Conservation (phyloP, 2,888 invertebrate genomes). For the Zygothrica quintamaculata region DNA sequence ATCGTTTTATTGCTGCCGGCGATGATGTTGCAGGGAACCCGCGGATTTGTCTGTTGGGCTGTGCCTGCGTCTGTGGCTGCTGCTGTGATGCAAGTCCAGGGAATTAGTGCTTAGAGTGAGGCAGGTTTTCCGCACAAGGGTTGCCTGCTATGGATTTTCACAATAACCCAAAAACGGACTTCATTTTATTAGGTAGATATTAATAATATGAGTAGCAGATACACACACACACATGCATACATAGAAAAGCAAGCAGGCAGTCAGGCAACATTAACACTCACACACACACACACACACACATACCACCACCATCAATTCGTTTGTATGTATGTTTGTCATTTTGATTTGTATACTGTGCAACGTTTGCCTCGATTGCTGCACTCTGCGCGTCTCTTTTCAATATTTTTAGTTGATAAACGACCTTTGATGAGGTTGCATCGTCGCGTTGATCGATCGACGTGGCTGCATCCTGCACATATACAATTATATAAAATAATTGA, state of each 20-base stretch:
- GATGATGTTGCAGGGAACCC: conserved; percentile 14
- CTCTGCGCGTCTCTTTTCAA: conserved; percentile 68
- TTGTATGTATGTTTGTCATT: conserved; percentile 38
- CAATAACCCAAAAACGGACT: conserved; percentile 45
- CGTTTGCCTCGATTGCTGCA: conserved; percentile 60
- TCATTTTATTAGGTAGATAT: conserved; percentile 65
- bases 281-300: conserved; percentile 38
- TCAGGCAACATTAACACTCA: conserved; percentile 36
- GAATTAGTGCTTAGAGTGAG: conserved; percentile 19
- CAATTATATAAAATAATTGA: neutral
- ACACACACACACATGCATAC: conserved; percentile 23
- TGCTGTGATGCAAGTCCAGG: conserved; percentile 37
- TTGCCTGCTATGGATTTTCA: conserved; percentile 28
- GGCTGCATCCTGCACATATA: conserved; percentile 26
- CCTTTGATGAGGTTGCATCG: conserved; percentile 84
- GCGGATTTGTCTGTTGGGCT: conserved; percentile 43
- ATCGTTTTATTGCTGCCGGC: conserved; percentile 60
- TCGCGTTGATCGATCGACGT: conserved; percentile 70
- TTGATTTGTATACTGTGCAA: conserved; percentile 43
- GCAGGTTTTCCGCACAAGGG: conserved; percentile 55
- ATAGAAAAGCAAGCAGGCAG: conserved; percentile 23
- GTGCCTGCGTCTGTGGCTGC: conserved; percentile 37
- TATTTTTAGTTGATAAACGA: conserved; percentile 84
- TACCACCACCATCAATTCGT: conserved; percentile 27
- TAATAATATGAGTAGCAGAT: conserved; percentile 53